Percentiles rank a stretch among this genome's conserved stretches.
Conservation (phyloP, 1,140 invertebrate genomes). For the Musca vetustissima region DNA sequence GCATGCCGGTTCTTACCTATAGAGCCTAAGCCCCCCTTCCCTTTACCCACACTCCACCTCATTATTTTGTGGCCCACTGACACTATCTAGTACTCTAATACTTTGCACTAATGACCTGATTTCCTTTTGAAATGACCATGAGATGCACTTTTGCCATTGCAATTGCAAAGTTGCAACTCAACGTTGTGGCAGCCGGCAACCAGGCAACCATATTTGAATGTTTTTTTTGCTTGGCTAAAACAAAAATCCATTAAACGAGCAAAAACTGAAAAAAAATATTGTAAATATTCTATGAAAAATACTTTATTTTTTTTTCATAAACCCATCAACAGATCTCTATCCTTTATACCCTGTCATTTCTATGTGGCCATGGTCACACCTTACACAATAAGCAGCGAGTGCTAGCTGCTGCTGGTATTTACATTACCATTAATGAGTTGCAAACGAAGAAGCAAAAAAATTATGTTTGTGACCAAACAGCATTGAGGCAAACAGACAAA, state of each 20-base stretch:
- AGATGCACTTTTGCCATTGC: slow-evolving; percentile 8
- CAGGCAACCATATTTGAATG: neutral
- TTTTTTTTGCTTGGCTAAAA: neutral
- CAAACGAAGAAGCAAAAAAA: no score
- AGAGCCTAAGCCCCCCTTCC: no score
- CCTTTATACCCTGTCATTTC: no score
- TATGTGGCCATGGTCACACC: no score
- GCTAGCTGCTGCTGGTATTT: no score
- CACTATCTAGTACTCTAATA: slow-evolving; percentile 10
- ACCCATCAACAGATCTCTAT: neutral
- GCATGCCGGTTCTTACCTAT: no score
- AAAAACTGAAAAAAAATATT: neutral
- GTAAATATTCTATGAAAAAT: neutral
- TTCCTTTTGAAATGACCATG: slow-evolving; percentile 12
- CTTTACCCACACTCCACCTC: no score
- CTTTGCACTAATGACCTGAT: slow-evolving; percentile 16
- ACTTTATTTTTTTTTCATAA: neutral
- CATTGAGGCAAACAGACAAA: neutral
- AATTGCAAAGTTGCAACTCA: no score
- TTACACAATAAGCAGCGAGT: no score
- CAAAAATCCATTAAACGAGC: slow-evolving; percentile 2
- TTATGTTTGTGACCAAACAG: no score
- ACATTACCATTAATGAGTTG: no score
- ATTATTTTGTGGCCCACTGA: neutral
- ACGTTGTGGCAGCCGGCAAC: no score